Evolutionary conservation across 2,797 vertebrate species (phyloP), one percentile per base, ranked within the genome.

Genomic region (Novumbra hubbsi): DNA sequence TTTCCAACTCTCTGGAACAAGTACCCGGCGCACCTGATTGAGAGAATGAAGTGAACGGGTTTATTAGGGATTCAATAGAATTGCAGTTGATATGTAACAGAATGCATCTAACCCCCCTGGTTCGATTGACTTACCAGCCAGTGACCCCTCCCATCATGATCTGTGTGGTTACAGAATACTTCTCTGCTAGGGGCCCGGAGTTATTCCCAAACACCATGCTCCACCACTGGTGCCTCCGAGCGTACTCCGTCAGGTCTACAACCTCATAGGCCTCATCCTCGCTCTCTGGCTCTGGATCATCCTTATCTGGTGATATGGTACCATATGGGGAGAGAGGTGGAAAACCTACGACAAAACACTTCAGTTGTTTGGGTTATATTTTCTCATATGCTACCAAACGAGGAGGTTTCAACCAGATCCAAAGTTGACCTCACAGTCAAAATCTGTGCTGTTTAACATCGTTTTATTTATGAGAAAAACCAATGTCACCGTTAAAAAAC

Each of bases 1-100:
- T 99, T 99, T 80, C 98, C 98, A 76, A 99, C 97, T 88, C 98
- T 98, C 91, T 99, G 98, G 91, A 99, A 99, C 80, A 99, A 92
- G 93, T 98, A 99, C 87, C 98, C 98, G 52, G 97, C 96, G 95
- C 98, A 99, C 97, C 98, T 99, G 75, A 0, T 73, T 34, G 9
- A 17, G 50, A 34, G 34, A 34, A 55, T 55, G 17, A 55, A 55
- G 19, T 55, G 49, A 50, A 50, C 2, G 16, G 5, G n/a, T 55
- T 55, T 55, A n/a, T n/a, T 16, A 65, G 63, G 63, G 8, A 27
- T 28, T 12, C 16, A 30, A 30, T 14, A 32, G 16, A 9, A 16
- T 15, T 1, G 8, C 12, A 64, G 11, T 27, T 30, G 62, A 38
- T 5, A 38, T 64, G 28, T 27, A 30, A 27, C 4, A 30, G 30